phyloP scores from a whole-genome alignment of 2,888 invertebrate genomes.

The Miltochrista miniata region DNA sequence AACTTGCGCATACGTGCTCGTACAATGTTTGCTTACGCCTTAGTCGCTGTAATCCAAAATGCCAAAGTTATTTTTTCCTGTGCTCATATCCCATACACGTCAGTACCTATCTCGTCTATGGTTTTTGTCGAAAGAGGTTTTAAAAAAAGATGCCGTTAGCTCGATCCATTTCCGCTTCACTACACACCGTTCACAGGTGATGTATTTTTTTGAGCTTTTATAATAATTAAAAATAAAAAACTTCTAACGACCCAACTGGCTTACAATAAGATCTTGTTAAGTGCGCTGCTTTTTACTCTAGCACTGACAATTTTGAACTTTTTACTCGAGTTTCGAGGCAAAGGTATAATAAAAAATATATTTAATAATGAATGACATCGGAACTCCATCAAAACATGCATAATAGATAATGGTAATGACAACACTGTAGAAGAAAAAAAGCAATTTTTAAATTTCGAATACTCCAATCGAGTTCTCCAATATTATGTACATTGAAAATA shows the following conservation, averaged over 20 bases:
- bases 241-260: slow-evolving; percentile 44
- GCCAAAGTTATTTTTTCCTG: slow-evolving; percentile 52
- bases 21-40: slow-evolving; percentile 36
- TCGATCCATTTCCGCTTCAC: slow-evolving; percentile 78
- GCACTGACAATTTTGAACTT: slow-evolving; percentile 44
- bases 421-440: slow-evolving; percentile 47
- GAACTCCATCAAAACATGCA: slow-evolving; percentile 34
- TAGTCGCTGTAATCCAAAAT: slow-evolving; percentile 31
- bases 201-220: slow-evolving; percentile 66
- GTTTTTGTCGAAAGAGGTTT: slow-evolving; percentile 70
- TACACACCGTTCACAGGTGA: slow-evolving; percentile 77
- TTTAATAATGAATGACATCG: slow-evolving; percentile 36
- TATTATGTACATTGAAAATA: slow-evolving; percentile 70
- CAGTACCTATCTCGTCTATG: slow-evolving; percentile 68
- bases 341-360: slow-evolving; percentile 22
- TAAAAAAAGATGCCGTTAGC: slow-evolving; percentile 73
- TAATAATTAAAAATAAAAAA: slow-evolving; percentile 76
- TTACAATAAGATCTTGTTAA: slow-evolving; percentile 72
- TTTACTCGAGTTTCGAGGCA: slow-evolving; percentile 17
- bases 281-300: slow-evolving; percentile 55
- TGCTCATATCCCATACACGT: slow-evolving; percentile 72
- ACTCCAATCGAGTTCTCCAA: slow-evolving; percentile 51
- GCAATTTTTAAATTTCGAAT: slow-evolving; percentile 35
- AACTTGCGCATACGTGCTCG: neutral
- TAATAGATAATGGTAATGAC: slow-evolving; percentile 43